Base-by-base conservation (phyloP, 2,888 invertebrate species). In the Meta bourneti region DNA sequence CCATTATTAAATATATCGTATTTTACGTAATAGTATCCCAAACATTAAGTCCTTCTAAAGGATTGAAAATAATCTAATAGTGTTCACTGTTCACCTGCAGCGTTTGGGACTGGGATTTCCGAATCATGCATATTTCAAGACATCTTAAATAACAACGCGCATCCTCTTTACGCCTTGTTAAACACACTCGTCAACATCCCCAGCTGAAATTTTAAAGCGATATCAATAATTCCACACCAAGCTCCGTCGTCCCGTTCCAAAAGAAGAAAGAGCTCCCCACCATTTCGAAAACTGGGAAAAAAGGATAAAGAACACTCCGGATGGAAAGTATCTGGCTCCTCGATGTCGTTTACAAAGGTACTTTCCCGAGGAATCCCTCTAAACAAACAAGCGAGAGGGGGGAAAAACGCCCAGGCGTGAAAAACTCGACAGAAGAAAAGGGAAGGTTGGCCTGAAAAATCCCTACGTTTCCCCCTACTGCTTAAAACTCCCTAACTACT, bases 401-500 rank as follows among this genome's bases (percentile, higher is more conserved):
- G 61, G 16, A 61, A 61, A 61, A 61, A 61, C 61, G 11, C 11
- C 61, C 61, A 61, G 61, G 61, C 61, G 61, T 61, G 61, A 61
- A 61, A 61, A 61, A 61, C 61, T 13, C 13, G 34, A 34, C 13
- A 61, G 61, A 13, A 11, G 61, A 61, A 61, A 61, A 61, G 34
- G 34, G 34, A 34, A 34, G 34, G 34, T 34, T 34, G 34, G 34
- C 34, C 34, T 34, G 34, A 34, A 34, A 34, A 34, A 34, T 69
- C n/a, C n/a, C 69, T 16, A 74, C 74, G 19, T 61, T 61, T 9
- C 61, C 51, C 16, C n/a, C 8, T 49, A 13, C 16, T 13, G 77
- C 77, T 78, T 78, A 78, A 78, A 51, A 51, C 51, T 78, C 51
- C 49, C 77, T 78, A 78, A 78, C 77, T 78, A 78, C 77, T 78